Conservation (phyloP, 2,888 invertebrate genomes). For the Machimus rusticus region DNA sequence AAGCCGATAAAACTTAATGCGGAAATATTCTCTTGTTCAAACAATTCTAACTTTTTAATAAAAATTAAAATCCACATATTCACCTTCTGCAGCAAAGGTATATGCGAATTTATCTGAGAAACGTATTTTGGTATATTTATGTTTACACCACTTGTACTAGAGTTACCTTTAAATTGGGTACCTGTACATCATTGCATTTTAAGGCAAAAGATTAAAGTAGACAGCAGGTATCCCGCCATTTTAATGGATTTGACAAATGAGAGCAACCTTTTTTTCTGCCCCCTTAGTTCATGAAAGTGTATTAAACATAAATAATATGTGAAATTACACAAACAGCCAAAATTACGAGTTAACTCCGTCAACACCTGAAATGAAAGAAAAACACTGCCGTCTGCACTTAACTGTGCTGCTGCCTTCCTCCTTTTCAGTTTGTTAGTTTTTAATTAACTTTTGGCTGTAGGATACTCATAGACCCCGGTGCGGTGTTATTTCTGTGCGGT, state of each 20-base stretch:
- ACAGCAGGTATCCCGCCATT: neutral
- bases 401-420: conserved; percentile 47
- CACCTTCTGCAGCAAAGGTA: too few species aligned
- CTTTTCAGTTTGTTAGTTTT: conserved; percentile 62
- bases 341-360: conserved; percentile 18
- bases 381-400: conserved; percentile 48
- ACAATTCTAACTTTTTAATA: too few species aligned
- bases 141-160: too few species aligned
- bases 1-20: too few species aligned
- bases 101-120: too few species aligned
- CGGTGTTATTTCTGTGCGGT: conserved; percentile 45
- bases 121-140: too few species aligned
- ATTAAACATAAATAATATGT: conserved; percentile 15
- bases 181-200: too few species aligned
- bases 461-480: conserved; percentile 57
- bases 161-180: too few species aligned
- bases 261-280: neutral
- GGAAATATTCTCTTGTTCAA: too few species aligned
- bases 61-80: too few species aligned
- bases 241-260: neutral
- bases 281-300: neutral
- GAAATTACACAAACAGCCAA: conserved; percentile 27
- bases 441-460: conserved; percentile 63
- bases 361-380: conserved; percentile 49
- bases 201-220: too few species aligned